phyloP scores from a whole-genome alignment of 2,797 vertebrate genomes.

The Bufotes viridis region DNA sequence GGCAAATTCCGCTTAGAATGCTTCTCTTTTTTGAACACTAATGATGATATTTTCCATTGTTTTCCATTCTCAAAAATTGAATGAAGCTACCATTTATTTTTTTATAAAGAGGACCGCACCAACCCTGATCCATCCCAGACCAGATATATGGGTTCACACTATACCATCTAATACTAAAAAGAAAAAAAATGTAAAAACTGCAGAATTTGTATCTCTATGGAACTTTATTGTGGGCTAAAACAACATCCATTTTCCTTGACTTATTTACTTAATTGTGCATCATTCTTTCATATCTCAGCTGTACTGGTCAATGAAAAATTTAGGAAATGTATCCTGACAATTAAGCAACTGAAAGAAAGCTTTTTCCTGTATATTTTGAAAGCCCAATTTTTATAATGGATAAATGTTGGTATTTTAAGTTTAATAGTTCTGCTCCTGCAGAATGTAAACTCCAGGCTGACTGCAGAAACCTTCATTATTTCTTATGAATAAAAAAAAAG shows the following conservation, averaged over 20 bases:
- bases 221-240: background rate
- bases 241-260: background rate
- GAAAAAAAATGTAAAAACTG: too few species aligned
- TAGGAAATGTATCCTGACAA: background rate
- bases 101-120: too few species aligned
- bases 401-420: background rate
- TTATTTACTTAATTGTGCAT: background rate
- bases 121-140: too few species aligned
- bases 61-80: background rate
- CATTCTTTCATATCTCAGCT: background rate
- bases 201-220: too few species aligned
- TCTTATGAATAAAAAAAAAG: slow-evolving; percentile 27
- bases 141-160: too few species aligned
- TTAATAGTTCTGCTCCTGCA: slow-evolving; percentile 4
- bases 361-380: background rate
- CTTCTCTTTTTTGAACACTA: background rate
- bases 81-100: background rate
- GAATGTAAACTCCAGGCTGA: slow-evolving; percentile 5
- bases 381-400: background rate
- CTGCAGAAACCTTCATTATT: slow-evolving; percentile 27
- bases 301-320: background rate
- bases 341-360: background rate
- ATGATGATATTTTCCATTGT: background rate
- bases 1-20: too few species aligned
- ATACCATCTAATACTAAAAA: too few species aligned